Evolutionary conservation across 2,888 invertebrate genomes (phyloP).

Genomic region (Ctena decussata): DNA sequence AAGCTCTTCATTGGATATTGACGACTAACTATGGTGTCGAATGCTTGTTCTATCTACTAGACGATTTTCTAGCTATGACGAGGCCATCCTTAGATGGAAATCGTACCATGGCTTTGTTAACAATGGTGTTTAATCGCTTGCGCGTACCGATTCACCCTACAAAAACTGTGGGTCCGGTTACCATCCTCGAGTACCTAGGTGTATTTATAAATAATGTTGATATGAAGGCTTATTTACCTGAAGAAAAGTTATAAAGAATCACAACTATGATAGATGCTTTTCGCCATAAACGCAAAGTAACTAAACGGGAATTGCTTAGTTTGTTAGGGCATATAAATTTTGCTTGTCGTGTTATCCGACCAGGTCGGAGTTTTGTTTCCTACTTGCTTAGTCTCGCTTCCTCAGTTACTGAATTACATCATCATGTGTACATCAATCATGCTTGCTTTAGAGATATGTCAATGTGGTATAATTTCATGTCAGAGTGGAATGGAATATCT

Average conservation of each 20-base stretch:
- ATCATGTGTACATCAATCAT: slow-evolving; percentile 29
- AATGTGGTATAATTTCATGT: slow-evolving; percentile 47
- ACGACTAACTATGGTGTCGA: slow-evolving; percentile 36
- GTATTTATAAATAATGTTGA: slow-evolving; percentile 53
- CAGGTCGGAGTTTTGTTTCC: slow-evolving; percentile 35
- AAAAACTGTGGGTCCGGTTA: slow-evolving; percentile 49
- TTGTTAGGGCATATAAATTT: slow-evolving; percentile 41
- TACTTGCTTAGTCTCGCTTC: slow-evolving; percentile 32
- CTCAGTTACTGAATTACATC: slow-evolving; percentile 27
- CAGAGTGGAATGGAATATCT: slow-evolving; percentile 51
- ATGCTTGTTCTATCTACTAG: slow-evolving; percentile 42
- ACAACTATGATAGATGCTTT: neutral
- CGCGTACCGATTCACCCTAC: slow-evolving; percentile 44
- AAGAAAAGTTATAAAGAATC: slow-evolving; percentile 45
- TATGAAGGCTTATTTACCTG: slow-evolving; percentile 44
- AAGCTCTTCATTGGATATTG: slow-evolving; percentile 53
- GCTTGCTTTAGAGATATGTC: slow-evolving; percentile 29
- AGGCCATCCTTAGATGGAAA: slow-evolving; percentile 5
- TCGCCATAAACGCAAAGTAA: neutral
- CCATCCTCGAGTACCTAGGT: slow-evolving; percentile 44
- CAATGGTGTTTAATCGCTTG: slow-evolving; percentile 36
- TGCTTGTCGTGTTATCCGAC: slow-evolving; percentile 30
- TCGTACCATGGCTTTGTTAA: slow-evolving; percentile 45
- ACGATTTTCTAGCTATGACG: slow-evolving; percentile 51
- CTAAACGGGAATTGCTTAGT: slow-evolving; percentile 33